A percentile compares a stretch with the other conserved stretches of the same genome.
These are phyloP conservation scores for Falco peregrinus DNA, from an alignment of 2,797 vertebrate genomes.

Conservation along the genomic window DNA sequence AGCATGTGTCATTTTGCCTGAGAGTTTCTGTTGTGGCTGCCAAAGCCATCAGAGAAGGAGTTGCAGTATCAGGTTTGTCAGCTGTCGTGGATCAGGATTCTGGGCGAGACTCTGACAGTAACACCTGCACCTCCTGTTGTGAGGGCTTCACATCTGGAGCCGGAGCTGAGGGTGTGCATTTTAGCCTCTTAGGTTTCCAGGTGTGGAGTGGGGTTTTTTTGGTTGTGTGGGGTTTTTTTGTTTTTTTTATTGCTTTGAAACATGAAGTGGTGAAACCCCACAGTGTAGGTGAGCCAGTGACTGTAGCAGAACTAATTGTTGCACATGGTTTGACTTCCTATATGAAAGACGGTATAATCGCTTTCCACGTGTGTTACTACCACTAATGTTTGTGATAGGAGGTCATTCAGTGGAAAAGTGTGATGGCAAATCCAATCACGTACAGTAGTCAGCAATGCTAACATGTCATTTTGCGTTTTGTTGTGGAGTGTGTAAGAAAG, in stretches of 20 bases:
- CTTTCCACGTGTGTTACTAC: background rate
- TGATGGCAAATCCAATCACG: background rate
- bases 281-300: background rate
- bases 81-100: background rate
- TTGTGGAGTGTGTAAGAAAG: background rate
- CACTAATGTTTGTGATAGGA: rapidly evolving
- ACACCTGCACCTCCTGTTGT: rapidly evolving
- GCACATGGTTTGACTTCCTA: background rate
- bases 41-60: background rate
- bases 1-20: rapidly evolving
- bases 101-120: background rate
- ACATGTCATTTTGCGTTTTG: background rate
- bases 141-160: background rate
- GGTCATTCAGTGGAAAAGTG: background rate
- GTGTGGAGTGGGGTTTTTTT: background rate
- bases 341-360: background rate
- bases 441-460: background rate
- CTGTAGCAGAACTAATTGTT: background rate
- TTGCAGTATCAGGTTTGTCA: background rate
- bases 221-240: background rate
- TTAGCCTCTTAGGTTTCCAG: background rate
- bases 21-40: background rate
- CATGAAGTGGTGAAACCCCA: background rate
- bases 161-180: background rate
- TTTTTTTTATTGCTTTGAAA: background rate